Evolutionary conservation across 1,140 invertebrate genomes (phyloP).

Genomic region (Onthophagus taurus): DNA sequence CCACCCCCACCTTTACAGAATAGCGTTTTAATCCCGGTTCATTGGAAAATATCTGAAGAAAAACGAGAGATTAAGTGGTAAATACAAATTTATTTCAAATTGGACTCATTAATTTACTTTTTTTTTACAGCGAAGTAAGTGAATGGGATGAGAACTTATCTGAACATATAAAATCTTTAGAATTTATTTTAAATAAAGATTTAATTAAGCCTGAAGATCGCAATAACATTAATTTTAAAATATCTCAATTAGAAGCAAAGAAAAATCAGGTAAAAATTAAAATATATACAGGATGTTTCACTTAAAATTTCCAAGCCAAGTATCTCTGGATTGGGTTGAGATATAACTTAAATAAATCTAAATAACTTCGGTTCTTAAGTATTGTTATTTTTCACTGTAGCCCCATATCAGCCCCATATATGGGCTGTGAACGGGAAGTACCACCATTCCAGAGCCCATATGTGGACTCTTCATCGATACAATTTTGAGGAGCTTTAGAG

Average conservation of each 20-base stretch:
- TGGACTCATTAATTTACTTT: neutral
- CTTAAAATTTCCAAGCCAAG: too few species aligned
- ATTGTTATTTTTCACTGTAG: too few species aligned
- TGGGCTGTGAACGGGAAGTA: too few species aligned
- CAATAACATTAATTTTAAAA: constrained; percentile 30
- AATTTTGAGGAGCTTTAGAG: too few species aligned
- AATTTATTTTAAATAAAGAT: constrained; percentile 26
- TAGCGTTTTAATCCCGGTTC: constrained; percentile 31
- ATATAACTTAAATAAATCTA: too few species aligned
- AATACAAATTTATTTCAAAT: neutral
- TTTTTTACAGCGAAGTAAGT: neutral
- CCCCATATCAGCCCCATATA: too few species aligned
- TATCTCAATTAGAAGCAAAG: constrained; percentile 29
- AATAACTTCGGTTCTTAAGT: too few species aligned
- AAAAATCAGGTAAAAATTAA: constrained; percentile 23
- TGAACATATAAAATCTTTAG: constrained; percentile 9
- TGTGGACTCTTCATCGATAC: too few species aligned
- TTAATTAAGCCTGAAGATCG: constrained; percentile 8
- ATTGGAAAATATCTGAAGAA: constrained; percentile 20
- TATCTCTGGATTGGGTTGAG: too few species aligned
- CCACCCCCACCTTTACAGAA: constrained; percentile 35
- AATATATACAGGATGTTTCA: neutral
- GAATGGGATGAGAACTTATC: neutral
- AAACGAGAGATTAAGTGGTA: constrained; percentile 4
- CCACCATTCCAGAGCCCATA: too few species aligned